Base-by-base conservation (phyloP, 2,888 invertebrate species). In the Agrotis segetum region DNA sequence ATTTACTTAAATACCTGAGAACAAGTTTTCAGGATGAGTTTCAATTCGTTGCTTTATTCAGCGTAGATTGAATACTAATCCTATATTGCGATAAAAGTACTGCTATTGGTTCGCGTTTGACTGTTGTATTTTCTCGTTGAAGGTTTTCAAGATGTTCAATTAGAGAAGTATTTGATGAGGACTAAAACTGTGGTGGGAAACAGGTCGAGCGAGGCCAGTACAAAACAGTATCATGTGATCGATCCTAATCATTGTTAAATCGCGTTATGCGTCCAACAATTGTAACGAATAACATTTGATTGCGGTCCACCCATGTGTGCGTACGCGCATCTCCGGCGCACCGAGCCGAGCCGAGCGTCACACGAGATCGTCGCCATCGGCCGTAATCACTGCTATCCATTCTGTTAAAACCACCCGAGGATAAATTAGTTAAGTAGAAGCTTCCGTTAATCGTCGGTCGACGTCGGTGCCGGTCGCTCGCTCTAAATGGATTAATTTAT, bases 351-450 rank as follows among this genome's bases (percentile, higher is more conserved):
- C 83, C 77, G 81, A 86, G 88, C 91, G 93, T 94, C 94, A 92
- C 94, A 93, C 92, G 93, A 88, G 87, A 90, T 91, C 91, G 90
- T 88, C 88, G 89, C 90, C 88, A 88, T 87, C 90, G 86, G 79
- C 91, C 93, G 95, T 96, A 96, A 96, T 96, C 96, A 96, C 96
- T 92, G 96, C 96, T 96, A 96, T 96, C 95, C 96, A 96, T 96
- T 96, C 96, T 95, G 96, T 96, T 96, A 96, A 96, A 96, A 96
- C 96, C 94, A 95, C 95, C 96, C 95, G 94, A 93, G 94, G 91
- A 94, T 96, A 96, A 96, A 96, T 96, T 96, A 96, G 96, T 96
- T 96, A 96, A 96, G 96, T 96, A 96, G 96, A 94, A 93, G 95
- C 95, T 96, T 96, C 96, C 96, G 96, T 94, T 96, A 96, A 96